Base-by-base conservation (phyloP, 1,140 invertebrate species). In the Drosophila chauvacae region DNA sequence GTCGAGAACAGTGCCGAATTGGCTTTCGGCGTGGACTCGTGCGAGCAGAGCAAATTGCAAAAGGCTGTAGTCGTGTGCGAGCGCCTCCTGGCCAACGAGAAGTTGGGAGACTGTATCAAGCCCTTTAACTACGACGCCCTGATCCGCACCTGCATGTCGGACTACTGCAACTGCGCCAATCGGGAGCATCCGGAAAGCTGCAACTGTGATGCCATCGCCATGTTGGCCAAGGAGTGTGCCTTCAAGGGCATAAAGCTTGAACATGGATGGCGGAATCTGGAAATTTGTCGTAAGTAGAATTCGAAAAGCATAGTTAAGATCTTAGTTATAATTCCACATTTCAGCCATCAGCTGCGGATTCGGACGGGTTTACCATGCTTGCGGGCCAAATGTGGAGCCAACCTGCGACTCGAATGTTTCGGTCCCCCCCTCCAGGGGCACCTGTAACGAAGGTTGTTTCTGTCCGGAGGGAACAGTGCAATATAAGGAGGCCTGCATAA, bases 401-500 rank as follows among this genome's bases (percentile, higher is more conserved):
- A 94, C 94, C 1, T 96, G 95, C 73, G 94, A 93, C 7, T 92
- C 93, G 9, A 70, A 72, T 14, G 76, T 91, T 16, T 55, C 73
- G 6, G 16, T 56, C 0, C 39, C 59, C 44, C 35, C 93, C 72
- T 92, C 93, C 44, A 77, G 92, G n/a, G 77, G 76, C 0, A 92
- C 93, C 14, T 98, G 97, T 83, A 95, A 96, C 33, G 97, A 98
- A 88, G 97, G 97, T 7, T 98, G 97, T 90, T 97, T 96, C 92
- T 98, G 97, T 93, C 96, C 97, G 0, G 91, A 94, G 16, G 96
- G 96, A 1, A 95, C 95, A 0, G 94, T 97, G 2, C 92, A 96
- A 9, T 95, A 97, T 60, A 94, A 95, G 23, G 95, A 95, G 18
- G 93, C 94, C n/a, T 98, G 97, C 87, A 94, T 98, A 11, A 93